Percentiles rank a stretch among this genome's conserved stretches.
Evolutionary conservation across 35 echinoderm and acorn worm genomes (phyloP).

Genomic region (Eucidaris tribuloides): DNA sequence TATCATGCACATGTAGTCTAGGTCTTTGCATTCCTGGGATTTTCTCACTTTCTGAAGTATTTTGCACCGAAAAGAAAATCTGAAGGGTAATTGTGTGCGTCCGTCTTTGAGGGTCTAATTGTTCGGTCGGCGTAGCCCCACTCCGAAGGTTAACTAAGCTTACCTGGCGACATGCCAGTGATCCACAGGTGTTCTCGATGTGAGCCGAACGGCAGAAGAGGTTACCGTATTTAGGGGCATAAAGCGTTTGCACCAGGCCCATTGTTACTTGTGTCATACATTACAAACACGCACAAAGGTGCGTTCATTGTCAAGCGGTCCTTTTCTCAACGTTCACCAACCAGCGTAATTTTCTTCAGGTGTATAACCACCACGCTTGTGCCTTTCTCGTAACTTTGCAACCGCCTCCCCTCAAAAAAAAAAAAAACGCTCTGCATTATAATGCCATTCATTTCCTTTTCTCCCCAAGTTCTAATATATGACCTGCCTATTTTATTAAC

Average conservation of each 20-base stretch:
- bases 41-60: no score
- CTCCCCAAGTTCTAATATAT: background rate
- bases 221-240: constrained; percentile 19
- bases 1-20: no score
- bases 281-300: constrained; percentile 21
- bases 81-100: no score
- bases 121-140: no score
- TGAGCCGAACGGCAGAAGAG: background rate
- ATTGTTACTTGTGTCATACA: constrained; percentile 36
- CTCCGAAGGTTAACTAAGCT: no score
- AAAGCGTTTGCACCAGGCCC: constrained; percentile 26
- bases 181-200: constrained; percentile 17
- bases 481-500: background rate
- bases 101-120: no score
- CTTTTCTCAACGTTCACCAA: constrained; percentile 7
- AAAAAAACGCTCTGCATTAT: background rate
- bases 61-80: no score
- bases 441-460: background rate
- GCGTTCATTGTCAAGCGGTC: constrained; percentile 13
- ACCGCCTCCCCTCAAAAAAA: background rate
- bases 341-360: constrained; percentile 8
- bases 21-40: no score
- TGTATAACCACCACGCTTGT: background rate
- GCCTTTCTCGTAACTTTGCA: constrained; percentile 11
- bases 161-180: constrained; percentile 3